Base-by-base conservation (phyloP, 2,113 vertebrate genomes). In the Leucopternis melanops region DNA sequence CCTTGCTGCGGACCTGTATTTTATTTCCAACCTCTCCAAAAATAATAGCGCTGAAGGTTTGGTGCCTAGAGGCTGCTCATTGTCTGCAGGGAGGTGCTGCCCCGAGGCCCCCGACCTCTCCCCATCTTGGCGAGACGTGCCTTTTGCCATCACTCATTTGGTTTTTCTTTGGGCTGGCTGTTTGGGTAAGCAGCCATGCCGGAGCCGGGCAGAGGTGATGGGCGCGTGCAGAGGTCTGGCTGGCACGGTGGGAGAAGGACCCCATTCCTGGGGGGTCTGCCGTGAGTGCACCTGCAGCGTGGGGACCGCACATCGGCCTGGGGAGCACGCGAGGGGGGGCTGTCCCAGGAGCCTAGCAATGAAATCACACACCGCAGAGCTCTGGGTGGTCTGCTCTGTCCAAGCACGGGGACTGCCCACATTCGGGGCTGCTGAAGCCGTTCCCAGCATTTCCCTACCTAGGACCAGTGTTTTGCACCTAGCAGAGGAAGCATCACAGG, bases 261-360 rank as follows among this genome's bases (percentile, higher is more conserved):
- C n/a, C 32, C 5, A 2, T 19, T n/a, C 34, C 20, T 5, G 4
- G 22, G 27, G 27, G 52, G 1, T 58, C 27, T 66, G 31, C 47
- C 0, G 4, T 5, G 47, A 40, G 2, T 1, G 5, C 23, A 3
- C n/a, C 70, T 5, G 57, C 26, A 6, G 16, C 55, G 4, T 1
- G 1, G 42, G 63, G 17, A 14, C 10, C 4, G 0, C 38, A 5
- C 1, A 0, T 6, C 3, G 4, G 9, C 22, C 50, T 1, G 1
- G 38, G 82, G 44, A 32, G 52, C 0, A 3, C 13, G 10, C 14
- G 55, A 16, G 0, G 26, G 9, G 21, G 23, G 31, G 3, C 16
- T n/a, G 4, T 3, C 25, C 58, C 4, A 1, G 26, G 44, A 27
- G 4, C 20, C 9, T 3, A 16, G 47, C 32, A 3, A 6, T 44